Conservation (phyloP, 2,888 invertebrate species). For the Drosophila atroscutellata region DNA sequence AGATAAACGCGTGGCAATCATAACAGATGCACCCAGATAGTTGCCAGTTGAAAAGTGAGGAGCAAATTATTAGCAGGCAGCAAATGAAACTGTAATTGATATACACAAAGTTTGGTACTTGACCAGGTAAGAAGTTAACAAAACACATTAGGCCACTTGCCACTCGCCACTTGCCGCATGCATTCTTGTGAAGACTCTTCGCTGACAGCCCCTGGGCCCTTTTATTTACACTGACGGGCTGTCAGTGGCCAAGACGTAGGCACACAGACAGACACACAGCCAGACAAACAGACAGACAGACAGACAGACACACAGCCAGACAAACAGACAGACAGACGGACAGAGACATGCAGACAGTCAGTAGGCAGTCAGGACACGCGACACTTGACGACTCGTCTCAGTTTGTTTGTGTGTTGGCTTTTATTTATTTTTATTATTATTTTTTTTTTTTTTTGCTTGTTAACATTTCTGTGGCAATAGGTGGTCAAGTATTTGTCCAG, state of each 20-base stretch:
- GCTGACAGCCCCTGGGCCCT: slow-evolving; percentile 48
- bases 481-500: slow-evolving; percentile 54
- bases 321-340: slow-evolving; percentile 6
- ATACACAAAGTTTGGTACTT: slow-evolving; percentile 20
- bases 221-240: slow-evolving; percentile 70
- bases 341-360: slow-evolving; percentile 20
- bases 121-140: slow-evolving; percentile 21
- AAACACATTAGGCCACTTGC: slow-evolving; percentile 66
- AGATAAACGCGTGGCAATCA: slow-evolving; percentile 35
- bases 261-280: slow-evolving; percentile 54
- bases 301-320: slow-evolving; percentile 25
- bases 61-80: slow-evolving; percentile 9
- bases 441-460: slow-evolving; percentile 1
- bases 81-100: slow-evolving; percentile 48
- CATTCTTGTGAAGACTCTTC: slow-evolving; percentile 54
- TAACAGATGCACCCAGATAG: slow-evolving; percentile 16
- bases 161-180: slow-evolving; percentile 55
- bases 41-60: slow-evolving; percentile 4
- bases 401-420: slow-evolving; percentile 9
- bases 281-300: slow-evolving; percentile 16
- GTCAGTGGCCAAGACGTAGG: slow-evolving; percentile 75
- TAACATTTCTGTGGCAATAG: slow-evolving; percentile 52
- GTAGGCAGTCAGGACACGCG: slow-evolving; percentile 67
- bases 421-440: slow-evolving; percentile 16
- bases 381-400: slow-evolving; percentile 60